Percentiles rank a stretch among this genome's conserved stretches.
These are phyloP conservation scores for Meghimatium bilineatum DNA, from an alignment of 2,888 invertebrate genomes.

Conservation along the genomic window DNA sequence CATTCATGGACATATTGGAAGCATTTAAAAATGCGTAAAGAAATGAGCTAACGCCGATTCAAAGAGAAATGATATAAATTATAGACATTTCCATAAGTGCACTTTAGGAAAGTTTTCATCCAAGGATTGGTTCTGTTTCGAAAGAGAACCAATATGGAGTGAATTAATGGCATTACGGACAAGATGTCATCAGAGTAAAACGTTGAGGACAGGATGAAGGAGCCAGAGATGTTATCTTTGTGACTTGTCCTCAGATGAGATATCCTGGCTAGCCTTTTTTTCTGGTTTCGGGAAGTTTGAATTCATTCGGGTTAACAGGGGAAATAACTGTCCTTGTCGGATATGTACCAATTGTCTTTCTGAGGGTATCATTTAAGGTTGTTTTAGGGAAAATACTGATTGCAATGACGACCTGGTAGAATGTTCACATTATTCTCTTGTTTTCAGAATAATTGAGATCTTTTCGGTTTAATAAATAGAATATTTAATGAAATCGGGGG, in stretches of 20 bases:
- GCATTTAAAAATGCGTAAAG: no score
- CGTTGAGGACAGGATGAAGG: background rate
- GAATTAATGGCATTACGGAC: background rate
- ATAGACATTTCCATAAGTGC: background rate
- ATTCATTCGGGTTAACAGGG: background rate
- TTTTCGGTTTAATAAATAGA: no score
- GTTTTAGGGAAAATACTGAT: background rate
- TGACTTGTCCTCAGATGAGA: background rate
- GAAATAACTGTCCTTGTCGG: background rate
- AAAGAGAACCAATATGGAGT: background rate
- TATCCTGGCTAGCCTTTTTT: background rate
- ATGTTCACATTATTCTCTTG: no score
- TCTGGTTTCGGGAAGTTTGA: background rate
- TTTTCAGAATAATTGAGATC: no score
- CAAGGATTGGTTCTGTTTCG: background rate
- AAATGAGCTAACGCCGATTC: background rate
- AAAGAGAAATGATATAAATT: background rate
- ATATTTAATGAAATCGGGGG: no score
- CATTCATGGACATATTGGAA: no score
- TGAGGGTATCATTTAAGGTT: background rate
- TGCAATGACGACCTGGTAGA: background rate
- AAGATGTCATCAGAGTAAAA: background rate
- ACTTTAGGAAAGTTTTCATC: background rate
- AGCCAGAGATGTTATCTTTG: background rate
- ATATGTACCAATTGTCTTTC: background rate